Percentiles rank a stretch among this genome's conserved stretches.
Evolutionary conservation across 2,113 vertebrate species (phyloP).

Genomic region (Sarotherodon lohbergeri): DNA sequence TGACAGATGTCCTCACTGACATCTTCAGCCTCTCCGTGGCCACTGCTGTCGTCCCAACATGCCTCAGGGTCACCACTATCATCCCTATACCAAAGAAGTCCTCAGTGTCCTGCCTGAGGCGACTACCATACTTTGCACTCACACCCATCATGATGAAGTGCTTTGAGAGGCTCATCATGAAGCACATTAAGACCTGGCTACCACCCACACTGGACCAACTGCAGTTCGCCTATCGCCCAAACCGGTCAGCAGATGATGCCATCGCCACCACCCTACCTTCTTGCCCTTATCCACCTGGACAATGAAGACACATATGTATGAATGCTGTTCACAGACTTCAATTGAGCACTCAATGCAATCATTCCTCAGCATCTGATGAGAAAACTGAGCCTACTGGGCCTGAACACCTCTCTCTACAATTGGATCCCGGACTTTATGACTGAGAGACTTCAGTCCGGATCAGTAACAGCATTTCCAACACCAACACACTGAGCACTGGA

Average conservation of each 20-base stretch:
- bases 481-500: neutral
- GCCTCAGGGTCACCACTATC: neutral
- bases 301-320: neutral
- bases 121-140: neutral
- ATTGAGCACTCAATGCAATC: neutral
- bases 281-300: neutral
- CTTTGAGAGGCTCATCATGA: neutral
- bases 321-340: neutral
- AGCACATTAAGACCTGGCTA: neutral
- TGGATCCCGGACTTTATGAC: accelerated
- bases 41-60: accelerated
- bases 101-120: neutral
- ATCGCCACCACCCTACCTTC: neutral
- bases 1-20: accelerated
- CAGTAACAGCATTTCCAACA: neutral
- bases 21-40: accelerated
- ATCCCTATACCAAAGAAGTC: neutral
- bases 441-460: neutral
- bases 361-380: neutral
- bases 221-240: neutral
- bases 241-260: neutral
- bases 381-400: neutral
- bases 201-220: neutral
- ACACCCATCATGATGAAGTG: neutral
- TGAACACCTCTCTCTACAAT: neutral